These are phyloP conservation scores for Xenentodon cancila DNA, from an alignment of 2,797 vertebrate species.

Conservation along the genomic window DNA sequence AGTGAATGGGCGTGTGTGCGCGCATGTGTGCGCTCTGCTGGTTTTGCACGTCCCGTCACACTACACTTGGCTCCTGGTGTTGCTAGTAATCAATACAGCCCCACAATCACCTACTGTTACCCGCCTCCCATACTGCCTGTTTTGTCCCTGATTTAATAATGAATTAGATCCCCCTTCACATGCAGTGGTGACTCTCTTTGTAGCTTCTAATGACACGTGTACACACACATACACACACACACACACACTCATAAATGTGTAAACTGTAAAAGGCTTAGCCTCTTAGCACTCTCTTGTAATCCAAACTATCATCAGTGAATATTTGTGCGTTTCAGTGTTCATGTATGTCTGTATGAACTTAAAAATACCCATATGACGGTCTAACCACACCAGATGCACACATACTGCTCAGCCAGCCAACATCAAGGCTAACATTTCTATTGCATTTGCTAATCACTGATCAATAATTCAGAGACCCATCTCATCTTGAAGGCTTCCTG, in stretches of 20 bases:
- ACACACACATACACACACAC: slow-evolving; percentile 52
- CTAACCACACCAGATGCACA: slow-evolving; percentile 21
- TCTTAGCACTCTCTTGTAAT: background rate
- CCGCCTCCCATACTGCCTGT: slow-evolving; percentile 93
- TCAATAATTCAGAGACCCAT: slow-evolving; percentile 96
- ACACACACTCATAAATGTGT: slow-evolving; percentile 21
- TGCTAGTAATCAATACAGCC: slow-evolving; percentile 97
- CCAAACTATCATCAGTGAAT: background rate
- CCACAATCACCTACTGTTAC: slow-evolving; percentile 95
- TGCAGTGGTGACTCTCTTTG: slow-evolving; percentile 68
- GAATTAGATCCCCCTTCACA: slow-evolving; percentile 82
- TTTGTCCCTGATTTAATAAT: slow-evolving; percentile 99
- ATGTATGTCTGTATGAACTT: slow-evolving; percentile 12
- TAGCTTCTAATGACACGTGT: slow-evolving; percentile 48
- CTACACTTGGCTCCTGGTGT: slow-evolving; percentile 95
- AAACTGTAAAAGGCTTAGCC: background rate
- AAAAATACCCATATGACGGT: background rate
- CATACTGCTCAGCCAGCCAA: slow-evolving; percentile 59
- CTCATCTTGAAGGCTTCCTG: slow-evolving; percentile 90
- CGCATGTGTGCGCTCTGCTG: slow-evolving; percentile 76
- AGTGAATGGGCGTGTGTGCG: slow-evolving; percentile 48
- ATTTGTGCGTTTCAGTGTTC: slow-evolving; percentile 2
- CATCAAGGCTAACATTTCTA: slow-evolving; percentile 97
- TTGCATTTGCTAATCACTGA: slow-evolving; percentile 99
- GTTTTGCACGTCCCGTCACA: slow-evolving; percentile 89